phyloP scores from a whole-genome alignment of 2,797 vertebrate genomes.

The Huso huso region DNA sequence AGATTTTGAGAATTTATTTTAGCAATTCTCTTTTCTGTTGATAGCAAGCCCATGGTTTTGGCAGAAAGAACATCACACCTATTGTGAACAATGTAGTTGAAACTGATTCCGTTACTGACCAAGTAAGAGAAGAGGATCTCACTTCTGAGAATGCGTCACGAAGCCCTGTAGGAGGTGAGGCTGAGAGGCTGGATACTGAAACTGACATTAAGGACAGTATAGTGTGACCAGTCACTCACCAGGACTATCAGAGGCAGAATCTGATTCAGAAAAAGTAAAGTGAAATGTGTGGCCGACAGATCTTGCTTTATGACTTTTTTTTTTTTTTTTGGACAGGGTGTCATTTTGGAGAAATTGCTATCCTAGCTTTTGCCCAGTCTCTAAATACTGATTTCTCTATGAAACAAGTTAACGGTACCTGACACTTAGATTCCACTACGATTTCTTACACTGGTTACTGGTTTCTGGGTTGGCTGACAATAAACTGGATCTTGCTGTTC shows the following conservation, averaged over 20 bases:
- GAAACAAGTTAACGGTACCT: too few species aligned
- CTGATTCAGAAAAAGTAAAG: slow-evolving; percentile 39
- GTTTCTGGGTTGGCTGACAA: too few species aligned
- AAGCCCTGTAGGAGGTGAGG: neutral
- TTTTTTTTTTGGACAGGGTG: neutral
- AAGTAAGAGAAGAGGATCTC: neutral
- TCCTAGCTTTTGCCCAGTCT: too few species aligned
- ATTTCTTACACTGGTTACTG: too few species aligned
- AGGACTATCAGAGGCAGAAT: slow-evolving; percentile 38
- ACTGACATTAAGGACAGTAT: slow-evolving; percentile 3
- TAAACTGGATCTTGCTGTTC: too few species aligned
- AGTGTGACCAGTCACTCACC: slow-evolving; percentile 26
- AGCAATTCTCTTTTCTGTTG: neutral
- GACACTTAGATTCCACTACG: too few species aligned
- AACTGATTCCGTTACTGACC: neutral
- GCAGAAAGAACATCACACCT: slow-evolving; percentile 2
- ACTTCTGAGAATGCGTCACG: neutral
- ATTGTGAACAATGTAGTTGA: neutral
- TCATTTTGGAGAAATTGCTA: too few species aligned
- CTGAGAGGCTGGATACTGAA: slow-evolving; percentile 17
- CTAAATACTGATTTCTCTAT: too few species aligned
- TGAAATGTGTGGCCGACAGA: neutral
- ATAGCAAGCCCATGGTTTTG: neutral
- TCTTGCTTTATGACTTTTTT: neutral
- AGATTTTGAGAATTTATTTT: too few species aligned